These are phyloP conservation scores for Colossoma macropomum DNA, from an alignment of 2,113 vertebrate species.

Conservation along the genomic window DNA sequence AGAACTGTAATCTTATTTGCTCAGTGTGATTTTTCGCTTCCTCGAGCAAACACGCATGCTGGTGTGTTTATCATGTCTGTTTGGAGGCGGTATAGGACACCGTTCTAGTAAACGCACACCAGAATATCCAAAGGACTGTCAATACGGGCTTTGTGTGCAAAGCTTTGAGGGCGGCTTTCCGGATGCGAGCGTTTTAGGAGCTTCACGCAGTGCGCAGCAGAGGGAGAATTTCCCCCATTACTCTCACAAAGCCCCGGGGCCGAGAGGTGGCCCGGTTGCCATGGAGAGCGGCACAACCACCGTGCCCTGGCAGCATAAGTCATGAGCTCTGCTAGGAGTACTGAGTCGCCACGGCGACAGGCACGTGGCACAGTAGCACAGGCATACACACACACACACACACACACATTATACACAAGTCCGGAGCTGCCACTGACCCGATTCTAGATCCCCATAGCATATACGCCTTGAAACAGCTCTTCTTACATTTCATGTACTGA, in stretches of 20 bases:
- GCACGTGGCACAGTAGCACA: constrained; percentile 39
- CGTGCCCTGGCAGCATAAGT: constrained; percentile 48
- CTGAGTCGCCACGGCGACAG: constrained; percentile 3
- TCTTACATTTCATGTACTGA: constrained; percentile 4
- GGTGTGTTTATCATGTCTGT: constrained; percentile 40
- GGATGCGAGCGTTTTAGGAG: constrained; percentile 35
- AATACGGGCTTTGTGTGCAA: constrained; percentile 24
- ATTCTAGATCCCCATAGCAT: neutral
- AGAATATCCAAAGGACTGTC: constrained; percentile 42
- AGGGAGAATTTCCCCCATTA: constrained; percentile 48
- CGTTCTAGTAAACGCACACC: constrained; percentile 31
- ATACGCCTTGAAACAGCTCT: neutral
- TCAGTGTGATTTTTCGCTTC: constrained; percentile 35
- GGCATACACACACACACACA: neutral
- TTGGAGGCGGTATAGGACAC: constrained; percentile 46
- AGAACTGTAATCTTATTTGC: constrained; percentile 53
- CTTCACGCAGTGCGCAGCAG: constrained; percentile 5
- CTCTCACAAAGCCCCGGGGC: constrained; percentile 50
- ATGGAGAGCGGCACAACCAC: constrained; percentile 46
- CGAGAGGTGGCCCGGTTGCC: constrained; percentile 53
- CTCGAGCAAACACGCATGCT: constrained; percentile 54
- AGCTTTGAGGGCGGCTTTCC: constrained; percentile 33
- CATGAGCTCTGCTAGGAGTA: constrained; percentile 25
- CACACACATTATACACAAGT: neutral
- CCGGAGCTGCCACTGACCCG: constrained; percentile 6